Conservation (phyloP, 2,797 vertebrate species). For the Semotilus atromaculatus region DNA sequence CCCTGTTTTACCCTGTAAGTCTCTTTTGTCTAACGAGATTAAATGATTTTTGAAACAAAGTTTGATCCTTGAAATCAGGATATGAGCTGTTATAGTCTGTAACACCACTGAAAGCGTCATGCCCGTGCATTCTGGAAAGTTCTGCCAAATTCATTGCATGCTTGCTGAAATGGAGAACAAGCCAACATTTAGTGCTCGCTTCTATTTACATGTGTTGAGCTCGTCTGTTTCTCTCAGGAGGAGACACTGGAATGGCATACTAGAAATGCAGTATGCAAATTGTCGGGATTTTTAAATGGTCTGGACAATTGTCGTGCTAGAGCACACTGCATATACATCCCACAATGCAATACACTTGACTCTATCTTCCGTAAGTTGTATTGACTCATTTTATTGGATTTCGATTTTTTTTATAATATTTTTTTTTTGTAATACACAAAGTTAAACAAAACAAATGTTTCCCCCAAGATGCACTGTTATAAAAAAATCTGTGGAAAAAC, state of each 20-base stretch:
- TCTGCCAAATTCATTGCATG: constrained; percentile 33
- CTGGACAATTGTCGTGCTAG: not conserved
- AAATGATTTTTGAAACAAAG: constrained; percentile 62
- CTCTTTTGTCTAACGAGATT: constrained; percentile 60
- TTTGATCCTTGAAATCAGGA: constrained; percentile 64
- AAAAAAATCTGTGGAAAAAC: not conserved
- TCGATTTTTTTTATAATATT: not conserved
- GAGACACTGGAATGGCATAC: not conserved
- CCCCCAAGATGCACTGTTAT: not conserved
- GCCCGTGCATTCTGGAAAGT: constrained; percentile 27
- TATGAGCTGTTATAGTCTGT: constrained; percentile 42
- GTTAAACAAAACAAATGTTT: no score
- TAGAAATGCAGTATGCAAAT: not conserved
- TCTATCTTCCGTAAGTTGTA: not conserved
- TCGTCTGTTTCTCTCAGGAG: constrained; percentile 1
- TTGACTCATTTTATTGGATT: not conserved
- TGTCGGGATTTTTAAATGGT: not conserved
- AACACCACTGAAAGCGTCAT: constrained; percentile 32
- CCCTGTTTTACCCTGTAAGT: constrained; percentile 26
- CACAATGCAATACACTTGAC: constrained; percentile 1
- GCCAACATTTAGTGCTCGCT: not conserved
- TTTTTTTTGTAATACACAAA: not conserved
- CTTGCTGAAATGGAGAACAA: constrained; percentile 2
- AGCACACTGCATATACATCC: not conserved
- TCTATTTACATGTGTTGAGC: constrained; percentile 11